A percentile compares a stretch with the other conserved stretches of the same genome.
phyloP scores from a whole-genome alignment of 1,140 invertebrate species.

The Drosophila triauraria region DNA sequence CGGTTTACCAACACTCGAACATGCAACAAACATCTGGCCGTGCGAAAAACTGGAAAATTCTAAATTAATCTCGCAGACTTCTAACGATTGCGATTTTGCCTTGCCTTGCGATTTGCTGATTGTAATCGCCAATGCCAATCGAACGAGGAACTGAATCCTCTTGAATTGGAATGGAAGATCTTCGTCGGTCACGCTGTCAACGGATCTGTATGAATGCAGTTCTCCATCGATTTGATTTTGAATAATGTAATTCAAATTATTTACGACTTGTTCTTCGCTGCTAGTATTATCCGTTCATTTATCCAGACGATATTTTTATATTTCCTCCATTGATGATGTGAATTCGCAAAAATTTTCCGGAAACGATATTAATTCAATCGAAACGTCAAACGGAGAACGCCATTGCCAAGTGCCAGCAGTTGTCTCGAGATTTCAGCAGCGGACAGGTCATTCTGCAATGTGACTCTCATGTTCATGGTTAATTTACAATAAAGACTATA shows the following conservation, averaged over 20 bases:
- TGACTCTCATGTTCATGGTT: neutral
- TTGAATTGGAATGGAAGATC: constrained; percentile 7
- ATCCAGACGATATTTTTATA: neutral
- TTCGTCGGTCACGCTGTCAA: too few relatives aligned
- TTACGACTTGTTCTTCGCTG: neutral
- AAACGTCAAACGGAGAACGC: too few relatives aligned
- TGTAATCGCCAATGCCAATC: constrained; percentile 3
- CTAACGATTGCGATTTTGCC: too few relatives aligned
- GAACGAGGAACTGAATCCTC: constrained; percentile 9
- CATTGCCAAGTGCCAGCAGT: too few relatives aligned
- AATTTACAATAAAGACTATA: too few relatives aligned
- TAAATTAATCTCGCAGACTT: neutral
- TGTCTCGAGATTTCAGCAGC: too few relatives aligned
- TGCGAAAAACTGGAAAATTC: constrained; percentile 4
- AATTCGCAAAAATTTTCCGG: too few relatives aligned
- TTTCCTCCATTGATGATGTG: neutral
- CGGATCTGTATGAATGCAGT: too few relatives aligned
- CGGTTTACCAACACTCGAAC: neutral
- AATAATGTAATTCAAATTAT: neutral
- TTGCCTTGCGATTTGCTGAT: constrained; percentile 6
- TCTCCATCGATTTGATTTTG: neutral
- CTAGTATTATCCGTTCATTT: neutral
- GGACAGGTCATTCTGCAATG: neutral
- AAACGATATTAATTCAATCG: too few relatives aligned
- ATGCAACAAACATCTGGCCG: neutral